Percentiles rank a stretch among this genome's conserved stretches.
Evolutionary conservation across 2,113 vertebrate species (phyloP).

Genomic region (Dryoscopus gambensis): DNA sequence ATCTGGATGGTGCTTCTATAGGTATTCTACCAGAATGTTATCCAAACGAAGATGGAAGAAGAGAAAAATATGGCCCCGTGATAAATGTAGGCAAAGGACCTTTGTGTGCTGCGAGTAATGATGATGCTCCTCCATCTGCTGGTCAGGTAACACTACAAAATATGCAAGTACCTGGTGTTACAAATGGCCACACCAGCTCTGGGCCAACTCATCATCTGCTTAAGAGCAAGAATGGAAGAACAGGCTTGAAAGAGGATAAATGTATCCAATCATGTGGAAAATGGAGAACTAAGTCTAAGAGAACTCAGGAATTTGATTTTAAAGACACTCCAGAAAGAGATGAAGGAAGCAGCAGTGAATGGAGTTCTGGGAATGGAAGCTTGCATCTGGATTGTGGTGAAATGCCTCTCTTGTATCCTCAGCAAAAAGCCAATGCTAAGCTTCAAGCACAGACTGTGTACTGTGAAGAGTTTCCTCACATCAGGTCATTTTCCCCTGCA

Average conservation of each 20-base stretch:
- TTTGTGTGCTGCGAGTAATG: not conserved
- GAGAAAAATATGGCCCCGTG: not conserved
- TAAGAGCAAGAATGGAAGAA: not conserved
- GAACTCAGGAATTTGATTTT: not conserved
- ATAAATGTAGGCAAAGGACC: not conserved
- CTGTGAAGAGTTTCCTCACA: not conserved
- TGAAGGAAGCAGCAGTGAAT: conserved; percentile 51
- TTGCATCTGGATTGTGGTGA: not conserved
- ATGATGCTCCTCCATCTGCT: not conserved
- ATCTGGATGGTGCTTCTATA: not conserved
- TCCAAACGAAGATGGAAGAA: not conserved
- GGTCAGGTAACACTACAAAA: not conserved
- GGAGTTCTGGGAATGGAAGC: conserved; percentile 58
- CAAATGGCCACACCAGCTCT: not conserved
- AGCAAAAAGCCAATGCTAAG: conserved; percentile 9
- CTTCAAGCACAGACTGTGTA: not conserved
- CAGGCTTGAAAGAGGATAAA: not conserved
- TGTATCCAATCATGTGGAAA: not conserved
- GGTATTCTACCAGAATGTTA: not conserved
- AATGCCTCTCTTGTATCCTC: not conserved
- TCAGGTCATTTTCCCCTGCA: not conserved
- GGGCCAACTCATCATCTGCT: not conserved
- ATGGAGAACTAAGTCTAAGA: not conserved
- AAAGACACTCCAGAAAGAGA: conserved; percentile 79
- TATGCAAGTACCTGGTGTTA: not conserved